Conservation (phyloP, 2,797 vertebrate genomes). For the Tokudaia tokunoshimensis region DNA sequence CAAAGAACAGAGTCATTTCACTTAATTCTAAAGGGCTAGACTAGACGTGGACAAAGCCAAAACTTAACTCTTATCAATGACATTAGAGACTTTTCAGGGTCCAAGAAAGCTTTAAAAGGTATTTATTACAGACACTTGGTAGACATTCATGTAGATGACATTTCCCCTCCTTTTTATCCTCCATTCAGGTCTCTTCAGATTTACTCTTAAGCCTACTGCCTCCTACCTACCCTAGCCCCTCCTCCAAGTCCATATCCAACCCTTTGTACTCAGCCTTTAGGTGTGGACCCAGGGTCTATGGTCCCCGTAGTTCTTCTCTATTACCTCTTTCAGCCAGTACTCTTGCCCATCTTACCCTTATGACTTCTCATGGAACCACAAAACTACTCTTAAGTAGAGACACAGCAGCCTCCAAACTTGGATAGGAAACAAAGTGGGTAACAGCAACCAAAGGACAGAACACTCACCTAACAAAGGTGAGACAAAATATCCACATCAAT, state of each 20-base stretch:
- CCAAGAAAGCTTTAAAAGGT: background rate
- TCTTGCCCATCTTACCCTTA: background rate
- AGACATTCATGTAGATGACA: background rate
- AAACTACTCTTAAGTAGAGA: background rate
- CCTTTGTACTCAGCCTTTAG: background rate
- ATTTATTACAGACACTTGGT: background rate
- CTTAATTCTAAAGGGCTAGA: background rate
- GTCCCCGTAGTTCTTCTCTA: background rate
- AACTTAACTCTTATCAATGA: background rate
- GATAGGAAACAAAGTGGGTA: background rate
- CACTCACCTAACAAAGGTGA: background rate
- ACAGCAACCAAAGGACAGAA: background rate
- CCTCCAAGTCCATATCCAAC: background rate
- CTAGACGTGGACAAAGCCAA: background rate
- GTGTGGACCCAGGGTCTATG: background rate
- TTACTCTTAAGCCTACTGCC: background rate
- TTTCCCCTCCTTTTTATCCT: background rate
- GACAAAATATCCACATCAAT: background rate
- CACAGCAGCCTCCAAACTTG: background rate
- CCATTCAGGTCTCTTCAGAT: background rate
- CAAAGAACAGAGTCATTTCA: background rate
- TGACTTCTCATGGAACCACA: background rate
- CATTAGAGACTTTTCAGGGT: background rate
- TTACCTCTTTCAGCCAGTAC: background rate
- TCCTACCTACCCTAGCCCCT: background rate